phyloP scores from a whole-genome alignment of 64 coral and sea anemone species.

The Dendrophyllia cribrosa region DNA sequence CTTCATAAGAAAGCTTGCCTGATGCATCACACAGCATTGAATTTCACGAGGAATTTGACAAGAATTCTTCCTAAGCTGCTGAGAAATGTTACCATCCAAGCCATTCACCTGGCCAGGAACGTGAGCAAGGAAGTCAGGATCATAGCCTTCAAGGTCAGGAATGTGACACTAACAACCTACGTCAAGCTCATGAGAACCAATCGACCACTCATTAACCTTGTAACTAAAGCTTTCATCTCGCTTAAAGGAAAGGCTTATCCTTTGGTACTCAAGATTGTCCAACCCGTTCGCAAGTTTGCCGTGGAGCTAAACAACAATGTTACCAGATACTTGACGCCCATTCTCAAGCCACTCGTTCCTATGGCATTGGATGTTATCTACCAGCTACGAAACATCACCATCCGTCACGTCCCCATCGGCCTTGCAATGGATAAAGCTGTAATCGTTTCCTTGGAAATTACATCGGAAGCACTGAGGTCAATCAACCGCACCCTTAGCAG shows the following conservation, averaged over 20 bases:
- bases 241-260: conserved; percentile 66
- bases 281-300: conserved; percentile 17
- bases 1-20: conserved; percentile 4
- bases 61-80: conserved; percentile 46
- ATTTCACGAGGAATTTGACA: conserved; percentile 65
- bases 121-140: conserved; percentile 66
- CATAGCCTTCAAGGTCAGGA: conserved; percentile 48
- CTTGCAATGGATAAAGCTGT: conserved; percentile 63
- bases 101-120: conserved; percentile 73
- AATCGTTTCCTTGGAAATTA: conserved; percentile 37
- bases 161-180: conserved; percentile 27
- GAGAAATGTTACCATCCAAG: conserved; percentile 72
- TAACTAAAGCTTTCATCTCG: conserved; percentile 55
- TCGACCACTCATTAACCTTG: conserved; percentile 58
- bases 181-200: conserved; percentile 51
- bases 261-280: conserved; percentile 31
- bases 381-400: conserved; percentile 70
- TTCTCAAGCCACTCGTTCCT: conserved; percentile 65
- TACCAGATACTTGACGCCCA: conserved; percentile 51
- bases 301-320: conserved; percentile 60
- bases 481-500: conserved; percentile 77
- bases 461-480: conserved; percentile 39
- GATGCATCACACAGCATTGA: not conserved
- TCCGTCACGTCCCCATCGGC: conserved; percentile 69
- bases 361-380: conserved; percentile 57